These are phyloP conservation scores for Diarsia mendica DNA, from an alignment of 2,888 invertebrate genomes.

Conservation along the genomic window DNA sequence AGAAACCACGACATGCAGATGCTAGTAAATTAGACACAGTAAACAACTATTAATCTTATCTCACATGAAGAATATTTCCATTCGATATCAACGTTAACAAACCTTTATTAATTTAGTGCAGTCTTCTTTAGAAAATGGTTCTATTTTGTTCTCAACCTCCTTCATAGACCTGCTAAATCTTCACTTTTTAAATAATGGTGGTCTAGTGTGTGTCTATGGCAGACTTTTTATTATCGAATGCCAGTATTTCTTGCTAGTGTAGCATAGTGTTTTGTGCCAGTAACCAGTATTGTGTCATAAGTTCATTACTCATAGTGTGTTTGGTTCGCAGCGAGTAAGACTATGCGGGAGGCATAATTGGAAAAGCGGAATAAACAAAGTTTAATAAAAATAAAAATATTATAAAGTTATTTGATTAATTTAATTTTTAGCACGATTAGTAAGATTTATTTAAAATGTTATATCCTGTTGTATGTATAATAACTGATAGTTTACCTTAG, in stretches of 20 bases:
- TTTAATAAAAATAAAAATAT: neutral
- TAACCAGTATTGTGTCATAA: constrained; percentile 34
- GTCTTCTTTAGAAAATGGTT: constrained; percentile 23
- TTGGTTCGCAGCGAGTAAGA: constrained; percentile 7
- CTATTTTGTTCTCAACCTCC: constrained; percentile 16
- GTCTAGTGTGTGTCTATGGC: constrained; percentile 5
- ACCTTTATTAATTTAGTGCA: constrained; percentile 26
- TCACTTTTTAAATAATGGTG: neutral
- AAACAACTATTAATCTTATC: constrained; percentile 66
- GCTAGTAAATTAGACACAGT: constrained; percentile 30
- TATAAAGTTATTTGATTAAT: neutral
- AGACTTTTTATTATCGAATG: neutral
- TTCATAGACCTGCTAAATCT: neutral
- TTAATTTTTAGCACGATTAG: neutral
- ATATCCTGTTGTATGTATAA: neutral
- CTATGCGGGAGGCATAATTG: constrained; percentile 17
- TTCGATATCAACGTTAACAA: constrained; percentile 43
- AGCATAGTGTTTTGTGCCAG: constrained; percentile 14
- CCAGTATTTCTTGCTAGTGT: constrained; percentile 7
- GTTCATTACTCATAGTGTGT: neutral
- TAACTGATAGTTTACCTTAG: neutral
- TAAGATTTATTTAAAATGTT: neutral
- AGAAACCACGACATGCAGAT: constrained; percentile 25
- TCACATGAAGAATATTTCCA: constrained; percentile 64
- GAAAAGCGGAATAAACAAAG: too few species aligned